A percentile compares a stretch with the other conserved stretches of the same genome.
Conservation (phyloP, 2,888 invertebrate genomes). For the Aspidapion aeneum region DNA sequence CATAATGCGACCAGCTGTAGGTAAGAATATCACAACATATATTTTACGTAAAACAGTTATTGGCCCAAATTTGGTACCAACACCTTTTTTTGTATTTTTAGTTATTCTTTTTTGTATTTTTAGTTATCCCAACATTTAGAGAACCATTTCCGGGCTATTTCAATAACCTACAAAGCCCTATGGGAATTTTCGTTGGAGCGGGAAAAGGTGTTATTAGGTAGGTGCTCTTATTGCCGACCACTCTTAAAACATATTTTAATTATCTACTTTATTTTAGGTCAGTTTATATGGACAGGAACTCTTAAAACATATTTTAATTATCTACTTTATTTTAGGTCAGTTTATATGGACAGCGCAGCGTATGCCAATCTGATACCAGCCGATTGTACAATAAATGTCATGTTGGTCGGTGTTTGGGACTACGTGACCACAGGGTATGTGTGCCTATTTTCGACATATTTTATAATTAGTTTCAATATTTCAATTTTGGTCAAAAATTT, state of each 20-base stretch:
- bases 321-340: conserved; percentile 51
- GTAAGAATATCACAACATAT: no score
- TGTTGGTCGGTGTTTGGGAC: conserved; percentile 71
- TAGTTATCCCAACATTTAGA: conserved; percentile 73
- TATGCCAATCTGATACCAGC: conserved; percentile 72
- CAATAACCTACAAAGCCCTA: conserved; percentile 87
- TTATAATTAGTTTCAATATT: background rate
- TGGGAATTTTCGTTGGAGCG: conserved; percentile 75
- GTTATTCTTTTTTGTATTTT: conserved; percentile 6
- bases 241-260: no score
- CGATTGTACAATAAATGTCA: conserved; percentile 73
- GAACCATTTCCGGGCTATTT: conserved; percentile 87
- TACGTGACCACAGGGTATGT: conserved; percentile 28
- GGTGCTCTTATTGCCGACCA: no score
- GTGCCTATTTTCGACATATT: background rate
- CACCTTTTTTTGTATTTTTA: background rate
- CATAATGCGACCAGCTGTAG: conserved; percentile 83
- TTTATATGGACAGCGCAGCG: conserved; percentile 67
- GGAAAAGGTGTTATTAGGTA: conserved; percentile 78
- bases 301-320: no score
- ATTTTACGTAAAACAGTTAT: no score
- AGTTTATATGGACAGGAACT: no score
- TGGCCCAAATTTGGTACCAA: no score
- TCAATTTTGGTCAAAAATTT: no score
- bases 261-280: conserved; percentile 48